Percentiles rank a stretch among this genome's conserved stretches.
These are phyloP conservation scores for Chaitophorus viminalis DNA, from an alignment of 2,888 invertebrate genomes.

Conservation along the genomic window DNA sequence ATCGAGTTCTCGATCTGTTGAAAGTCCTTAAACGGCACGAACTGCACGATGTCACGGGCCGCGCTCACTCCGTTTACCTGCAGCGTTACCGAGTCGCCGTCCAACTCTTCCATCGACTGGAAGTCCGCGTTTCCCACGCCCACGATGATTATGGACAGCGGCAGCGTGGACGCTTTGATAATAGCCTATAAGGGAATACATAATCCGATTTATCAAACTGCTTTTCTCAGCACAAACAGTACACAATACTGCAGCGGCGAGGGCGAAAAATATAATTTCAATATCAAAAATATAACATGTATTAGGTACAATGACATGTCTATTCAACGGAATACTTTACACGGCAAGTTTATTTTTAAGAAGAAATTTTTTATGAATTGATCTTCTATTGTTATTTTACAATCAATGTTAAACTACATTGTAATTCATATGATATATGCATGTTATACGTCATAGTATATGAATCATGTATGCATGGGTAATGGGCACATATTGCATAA, in stretches of 20 bases:
- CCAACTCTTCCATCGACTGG: conserved; percentile 73
- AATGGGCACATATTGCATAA: no score
- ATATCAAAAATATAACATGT: not conserved
- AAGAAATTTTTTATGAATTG: no score
- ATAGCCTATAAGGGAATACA: conserved; percentile 67
- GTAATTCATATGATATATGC: no score
- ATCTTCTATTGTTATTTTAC: no score
- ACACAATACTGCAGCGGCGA: not conserved
- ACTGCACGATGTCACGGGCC: conserved; percentile 73
- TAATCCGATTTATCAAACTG: conserved; percentile 30
- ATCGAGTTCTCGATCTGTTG: conserved; percentile 65
- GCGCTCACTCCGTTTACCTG: conserved; percentile 68
- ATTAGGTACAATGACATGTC: no score
- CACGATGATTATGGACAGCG: conserved; percentile 73
- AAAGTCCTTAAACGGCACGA: conserved; percentile 68
- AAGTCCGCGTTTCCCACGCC: conserved; percentile 75
- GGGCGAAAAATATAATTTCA: not conserved
- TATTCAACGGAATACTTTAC: not conserved
- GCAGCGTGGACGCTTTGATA: conserved; percentile 70
- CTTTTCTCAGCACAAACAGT: not conserved
- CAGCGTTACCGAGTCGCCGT: conserved; percentile 70
- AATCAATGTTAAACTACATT: no score
- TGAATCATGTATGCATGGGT: no score
- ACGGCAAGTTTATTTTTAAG: no score
- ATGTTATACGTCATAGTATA: no score